phyloP scores from a whole-genome alignment of 2,888 invertebrate species.

The Leucophenga maculata region DNA sequence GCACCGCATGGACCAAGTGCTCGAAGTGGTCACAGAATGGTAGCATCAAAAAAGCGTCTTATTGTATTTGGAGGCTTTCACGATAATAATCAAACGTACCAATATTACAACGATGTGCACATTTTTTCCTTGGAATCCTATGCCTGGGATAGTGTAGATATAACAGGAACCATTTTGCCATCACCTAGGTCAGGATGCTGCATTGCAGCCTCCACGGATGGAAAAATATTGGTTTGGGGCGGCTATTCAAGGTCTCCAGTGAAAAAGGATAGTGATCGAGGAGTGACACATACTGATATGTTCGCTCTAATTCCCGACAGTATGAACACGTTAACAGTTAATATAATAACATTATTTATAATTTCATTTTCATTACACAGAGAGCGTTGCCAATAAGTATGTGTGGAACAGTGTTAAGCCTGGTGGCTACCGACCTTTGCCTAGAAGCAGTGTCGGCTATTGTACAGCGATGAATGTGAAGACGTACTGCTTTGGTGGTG shows the following conservation, averaged over 20 bases:
- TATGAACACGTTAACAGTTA: conserved; percentile 20
- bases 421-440: conserved; percentile 77
- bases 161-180: conserved; percentile 78
- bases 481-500: conserved; percentile 90
- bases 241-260: conserved; percentile 83
- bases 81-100: conserved; percentile 88
- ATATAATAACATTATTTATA: not conserved
- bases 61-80: conserved; percentile 93
- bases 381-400: conserved; percentile 79
- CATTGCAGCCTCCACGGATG: conserved; percentile 73
- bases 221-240: conserved; percentile 81
- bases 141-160: conserved; percentile 82
- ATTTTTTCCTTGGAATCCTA: conserved; percentile 86
- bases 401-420: conserved; percentile 81
- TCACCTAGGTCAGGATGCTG: conserved; percentile 86
- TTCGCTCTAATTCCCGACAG: conserved; percentile 76
- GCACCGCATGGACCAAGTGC: conserved; percentile 84
- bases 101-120: conserved; percentile 91
- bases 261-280: conserved; percentile 83
- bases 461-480: conserved; percentile 77
- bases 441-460: conserved; percentile 81
- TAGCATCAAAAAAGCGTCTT: conserved; percentile 82
- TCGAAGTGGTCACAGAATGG: conserved; percentile 92
- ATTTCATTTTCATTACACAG: conserved; percentile 67
- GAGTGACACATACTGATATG: conserved; percentile 81